phyloP scores from a whole-genome alignment of 1,140 invertebrate species.

The Magallana gigas region DNA sequence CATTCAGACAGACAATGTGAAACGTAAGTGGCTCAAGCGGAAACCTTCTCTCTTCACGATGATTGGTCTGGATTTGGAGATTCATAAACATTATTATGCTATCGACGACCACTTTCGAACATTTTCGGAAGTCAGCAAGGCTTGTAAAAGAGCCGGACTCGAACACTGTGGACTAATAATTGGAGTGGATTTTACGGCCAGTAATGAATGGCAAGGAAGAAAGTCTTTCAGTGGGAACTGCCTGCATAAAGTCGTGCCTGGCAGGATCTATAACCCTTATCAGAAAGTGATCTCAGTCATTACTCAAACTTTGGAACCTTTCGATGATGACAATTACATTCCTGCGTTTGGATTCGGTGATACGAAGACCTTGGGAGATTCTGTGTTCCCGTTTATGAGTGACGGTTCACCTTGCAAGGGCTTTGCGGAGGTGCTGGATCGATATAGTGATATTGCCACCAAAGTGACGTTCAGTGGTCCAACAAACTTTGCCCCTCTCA shows the following conservation, averaged over 20 bases:
- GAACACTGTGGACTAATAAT: conserved; percentile 79
- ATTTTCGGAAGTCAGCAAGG: conserved; percentile 76
- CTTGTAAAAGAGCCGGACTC: conserved; percentile 79
- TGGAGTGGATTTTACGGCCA: conserved; percentile 82
- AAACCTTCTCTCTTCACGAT: conserved; percentile 70
- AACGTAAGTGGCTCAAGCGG: conserved; percentile 53
- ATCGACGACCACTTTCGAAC: conserved; percentile 75
- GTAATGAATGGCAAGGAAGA: conserved; percentile 82
- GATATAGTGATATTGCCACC: conserved; percentile 72
- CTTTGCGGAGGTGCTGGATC: conserved; percentile 79
- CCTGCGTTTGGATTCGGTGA: conserved; percentile 81
- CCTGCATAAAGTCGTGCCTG: conserved; percentile 76
- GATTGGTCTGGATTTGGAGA: conserved; percentile 63
- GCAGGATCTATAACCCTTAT: conserved; percentile 75
- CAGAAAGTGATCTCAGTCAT: conserved; percentile 81
- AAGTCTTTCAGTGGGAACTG: conserved; percentile 79
- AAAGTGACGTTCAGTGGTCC: conserved; percentile 79
- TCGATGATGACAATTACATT: conserved; percentile 78
- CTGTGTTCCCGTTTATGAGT: conserved; percentile 78
- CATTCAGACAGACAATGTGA: conserved; percentile 46
- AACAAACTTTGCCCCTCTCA: conserved; percentile 81
- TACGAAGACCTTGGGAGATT: conserved; percentile 76
- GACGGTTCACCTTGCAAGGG: conserved; percentile 75
- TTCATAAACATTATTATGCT: conserved; percentile 65
- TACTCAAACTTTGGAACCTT: conserved; percentile 80